phyloP scores from a whole-genome alignment of 2,797 vertebrate species.

The Zenarchopterus dispar region DNA sequence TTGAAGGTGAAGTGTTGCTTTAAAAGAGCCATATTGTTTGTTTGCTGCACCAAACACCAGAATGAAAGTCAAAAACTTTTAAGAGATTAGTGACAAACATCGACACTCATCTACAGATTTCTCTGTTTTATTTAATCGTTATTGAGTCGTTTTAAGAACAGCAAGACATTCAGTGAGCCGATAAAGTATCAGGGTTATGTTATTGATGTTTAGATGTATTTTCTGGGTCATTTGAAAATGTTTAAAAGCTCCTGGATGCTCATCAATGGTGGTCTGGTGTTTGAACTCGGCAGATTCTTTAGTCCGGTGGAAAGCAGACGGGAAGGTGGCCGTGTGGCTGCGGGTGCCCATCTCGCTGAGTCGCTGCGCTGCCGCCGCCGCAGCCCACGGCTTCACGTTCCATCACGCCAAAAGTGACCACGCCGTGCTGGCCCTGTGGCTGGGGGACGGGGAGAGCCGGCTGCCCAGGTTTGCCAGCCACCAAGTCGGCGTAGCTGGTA shows the following conservation, averaged over 20 bases:
- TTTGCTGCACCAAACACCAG: too few relatives aligned
- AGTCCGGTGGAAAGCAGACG: slow-evolving; percentile 84
- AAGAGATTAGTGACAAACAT: too few relatives aligned
- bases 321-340: slow-evolving; percentile 87
- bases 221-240: too few relatives aligned
- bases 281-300: slow-evolving; percentile 77
- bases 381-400: slow-evolving; percentile 88
- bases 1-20: too few relatives aligned
- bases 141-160: too few relatives aligned
- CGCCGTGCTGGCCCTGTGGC: slow-evolving; percentile 87
- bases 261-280: background rate
- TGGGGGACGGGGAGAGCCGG: slow-evolving; percentile 84
- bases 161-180: too few relatives aligned
- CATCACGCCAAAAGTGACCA: slow-evolving; percentile 86
- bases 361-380: slow-evolving; percentile 79
- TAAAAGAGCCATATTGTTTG: too few relatives aligned
- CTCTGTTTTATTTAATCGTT: too few relatives aligned
- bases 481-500: slow-evolving; percentile 95
- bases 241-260: background rate
- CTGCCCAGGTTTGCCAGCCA: slow-evolving; percentile 90
- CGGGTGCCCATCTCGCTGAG: slow-evolving; percentile 88
- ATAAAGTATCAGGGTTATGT: too few relatives aligned
- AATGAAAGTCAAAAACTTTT: too few relatives aligned
- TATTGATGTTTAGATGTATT: too few relatives aligned
- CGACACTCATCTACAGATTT: too few relatives aligned